These are phyloP conservation scores for Trinorchestia longiramus DNA, from an alignment of 1,140 invertebrate species.

Conservation along the genomic window DNA sequence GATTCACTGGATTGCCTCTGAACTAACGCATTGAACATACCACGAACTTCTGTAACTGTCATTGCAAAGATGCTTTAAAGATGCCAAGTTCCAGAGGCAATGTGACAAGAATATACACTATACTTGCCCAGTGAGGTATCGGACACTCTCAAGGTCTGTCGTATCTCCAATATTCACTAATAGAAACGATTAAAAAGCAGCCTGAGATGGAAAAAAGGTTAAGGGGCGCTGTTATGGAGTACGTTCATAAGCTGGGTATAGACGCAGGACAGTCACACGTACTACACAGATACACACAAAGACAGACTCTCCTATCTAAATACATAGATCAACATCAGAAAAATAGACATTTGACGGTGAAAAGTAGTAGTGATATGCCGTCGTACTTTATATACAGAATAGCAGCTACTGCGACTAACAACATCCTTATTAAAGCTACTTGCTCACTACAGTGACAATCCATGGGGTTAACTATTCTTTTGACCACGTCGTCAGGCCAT, in stretches of 20 bases:
- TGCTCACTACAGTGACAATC: neutral
- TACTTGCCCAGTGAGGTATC: neutral
- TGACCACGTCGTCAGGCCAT: neutral
- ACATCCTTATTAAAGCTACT: neutral
- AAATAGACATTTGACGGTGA: constrained; percentile 31
- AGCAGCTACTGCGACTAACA: neutral
- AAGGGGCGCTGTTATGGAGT: neutral
- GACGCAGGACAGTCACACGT: neutral
- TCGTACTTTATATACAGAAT: constrained; percentile 28
- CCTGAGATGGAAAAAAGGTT: neutral
- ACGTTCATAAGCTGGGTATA: neutral
- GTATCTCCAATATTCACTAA: too few relatives aligned
- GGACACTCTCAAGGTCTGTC: neutral
- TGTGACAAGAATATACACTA: neutral
- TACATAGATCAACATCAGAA: constrained; percentile 17
- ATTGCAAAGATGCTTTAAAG: too few relatives aligned
- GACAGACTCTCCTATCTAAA: neutral
- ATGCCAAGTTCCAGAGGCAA: neutral
- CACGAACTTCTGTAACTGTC: too few relatives aligned
- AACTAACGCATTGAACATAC: too few relatives aligned
- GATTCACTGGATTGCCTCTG: too few relatives aligned
- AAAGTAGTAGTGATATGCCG: constrained; percentile 10
- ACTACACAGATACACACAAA: neutral
- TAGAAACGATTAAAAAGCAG: too few relatives aligned
- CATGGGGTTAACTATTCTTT: neutral